Base-by-base conservation (phyloP, 1,140 invertebrate genomes). In the Brachionus koreanus region DNA sequence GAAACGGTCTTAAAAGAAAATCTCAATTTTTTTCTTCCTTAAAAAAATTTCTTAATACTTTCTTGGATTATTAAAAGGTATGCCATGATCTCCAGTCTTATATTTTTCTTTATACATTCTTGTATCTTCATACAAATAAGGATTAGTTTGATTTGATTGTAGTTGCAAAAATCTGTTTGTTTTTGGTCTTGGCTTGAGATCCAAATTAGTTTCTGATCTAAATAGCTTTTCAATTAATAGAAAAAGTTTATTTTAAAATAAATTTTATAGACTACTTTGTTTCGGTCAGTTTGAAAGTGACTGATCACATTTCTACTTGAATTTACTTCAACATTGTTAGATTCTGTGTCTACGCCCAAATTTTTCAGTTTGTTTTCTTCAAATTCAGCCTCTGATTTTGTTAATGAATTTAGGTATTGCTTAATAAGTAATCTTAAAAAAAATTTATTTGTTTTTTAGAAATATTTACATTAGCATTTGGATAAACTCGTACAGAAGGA, bases 31-130 rank as follows among this genome's bases (percentile, higher is more conserved):
- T 29, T 23, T 16, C 12, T 25, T 13, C 4, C 4, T 13, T 19
- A 46, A 13, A 33, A 46, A 33, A 43, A 74, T 4, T 39, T 35
- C 25, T 5, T 0, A 16, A 10, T 77, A 77, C 76, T 43, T 79
- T 79, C 76, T 16, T 16, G 76, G 49, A 61, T 61, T 61, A 19
- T 79, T 57, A 9, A 29, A 65, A 0, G 76, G 46, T 23, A 79
- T 79, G 9, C 76, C 76, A 79, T 79, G 76, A 61, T 61, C 49
- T 29, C 76, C 76, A 39, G 10, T 61, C 16, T 79, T 33, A 29
- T 79, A 79, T 63, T 79, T 79, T 35, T 79, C 76, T 65, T 79
- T 79, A 79, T 79, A 79, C 49, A 57, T 61, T 61, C 76, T 57
- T 25, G 61, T 79, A n/a, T 79, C 76, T 13, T 79, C 76, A n/a